Base-by-base conservation (phyloP, 53 echinoderm and acorn worm species). In the Patiria pectinifera region DNA sequence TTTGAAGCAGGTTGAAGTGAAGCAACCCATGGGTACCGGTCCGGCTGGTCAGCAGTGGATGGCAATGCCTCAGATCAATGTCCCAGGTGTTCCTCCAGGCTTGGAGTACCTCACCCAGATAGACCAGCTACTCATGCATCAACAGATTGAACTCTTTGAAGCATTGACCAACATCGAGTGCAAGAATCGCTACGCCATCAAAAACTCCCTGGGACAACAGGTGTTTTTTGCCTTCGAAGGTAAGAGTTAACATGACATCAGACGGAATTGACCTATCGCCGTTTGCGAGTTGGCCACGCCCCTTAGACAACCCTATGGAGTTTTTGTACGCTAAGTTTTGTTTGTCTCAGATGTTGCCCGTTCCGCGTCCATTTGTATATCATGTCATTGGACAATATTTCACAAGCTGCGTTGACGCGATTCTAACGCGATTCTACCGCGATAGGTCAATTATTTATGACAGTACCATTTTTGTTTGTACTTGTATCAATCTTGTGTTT, bases 171-270 rank as follows among this genome's bases (percentile, higher is more conserved):
- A 85, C 63, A 94, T 96, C 19, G 96, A 97, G 71, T 94, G 91
- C 48, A 95, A 95, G 82, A 97, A 97, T 78, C 96, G 93, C 23
- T 97, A 97, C 18, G 93, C 93, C 23, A 85, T 97, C 77, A 95
- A 95, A 63, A 97, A 97, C 82, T 86, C 94, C 8, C 71, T 97
- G 61, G 97, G 97, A 11, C 97, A 97, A 62, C 97, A 97, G 83
- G 93, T 97, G 61, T 96, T 91, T 45, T 94, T 86, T 82, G 96
- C 94, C 4, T 93, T 77, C 61, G 96, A 96, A 89, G 96, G 96
- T 96, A 91, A 80, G 15, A 4, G 13, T 11, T 76, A 11, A 22
- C 11, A n/a, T 6, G 25, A 19, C 3, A n/a, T n/a, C n/a, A n/a
- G n/a, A n/a, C n/a, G n/a, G n/a, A n/a, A n/a, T 22, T 4, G 3